Evolutionary conservation across 2,888 invertebrate species (phyloP).

Genomic region (Trypoxylon attenuatum): DNA sequence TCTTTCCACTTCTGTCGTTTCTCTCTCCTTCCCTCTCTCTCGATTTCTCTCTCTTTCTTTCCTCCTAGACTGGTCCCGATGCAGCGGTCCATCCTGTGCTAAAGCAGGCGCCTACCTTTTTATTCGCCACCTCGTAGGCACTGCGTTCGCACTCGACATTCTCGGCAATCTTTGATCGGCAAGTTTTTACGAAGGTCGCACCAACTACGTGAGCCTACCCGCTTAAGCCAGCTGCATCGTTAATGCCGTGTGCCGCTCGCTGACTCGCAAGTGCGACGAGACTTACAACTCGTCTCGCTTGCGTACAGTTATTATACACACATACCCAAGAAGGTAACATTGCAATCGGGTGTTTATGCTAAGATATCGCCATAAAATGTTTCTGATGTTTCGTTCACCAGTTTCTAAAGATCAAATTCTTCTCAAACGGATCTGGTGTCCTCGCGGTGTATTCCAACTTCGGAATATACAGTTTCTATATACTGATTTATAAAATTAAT

Average conservation of each 20-base stretch:
- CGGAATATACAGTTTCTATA: no score
- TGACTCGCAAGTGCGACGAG: constrained; percentile 9
- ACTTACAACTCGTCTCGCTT: not conserved
- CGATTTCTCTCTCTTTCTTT: no score
- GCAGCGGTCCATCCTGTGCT: constrained; percentile 19
- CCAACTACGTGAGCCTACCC: constrained; percentile 43
- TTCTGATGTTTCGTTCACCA: no score
- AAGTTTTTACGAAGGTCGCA: constrained; percentile 68
- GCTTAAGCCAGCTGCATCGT: constrained; percentile 33
- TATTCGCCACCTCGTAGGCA: constrained; percentile 50
- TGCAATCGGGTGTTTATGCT: no score
- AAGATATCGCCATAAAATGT: no score
- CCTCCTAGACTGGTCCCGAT: no score
- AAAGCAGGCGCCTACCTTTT: constrained; percentile 35
- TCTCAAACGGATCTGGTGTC: no score
- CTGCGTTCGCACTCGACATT: constrained; percentile 57
- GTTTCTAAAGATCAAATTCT: no score
- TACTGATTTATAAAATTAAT: no score
- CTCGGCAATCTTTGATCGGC: constrained; percentile 65
- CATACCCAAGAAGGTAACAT: no score
- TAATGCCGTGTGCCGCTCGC: constrained; percentile 54
- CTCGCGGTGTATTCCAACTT: no score
- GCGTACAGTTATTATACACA: no score
- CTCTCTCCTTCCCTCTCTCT: constrained; percentile 21
- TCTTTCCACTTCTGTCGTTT: constrained; percentile 9